Evolutionary conservation across 2,797 vertebrate genomes (phyloP).

Genomic region (Bufotes viridis): DNA sequence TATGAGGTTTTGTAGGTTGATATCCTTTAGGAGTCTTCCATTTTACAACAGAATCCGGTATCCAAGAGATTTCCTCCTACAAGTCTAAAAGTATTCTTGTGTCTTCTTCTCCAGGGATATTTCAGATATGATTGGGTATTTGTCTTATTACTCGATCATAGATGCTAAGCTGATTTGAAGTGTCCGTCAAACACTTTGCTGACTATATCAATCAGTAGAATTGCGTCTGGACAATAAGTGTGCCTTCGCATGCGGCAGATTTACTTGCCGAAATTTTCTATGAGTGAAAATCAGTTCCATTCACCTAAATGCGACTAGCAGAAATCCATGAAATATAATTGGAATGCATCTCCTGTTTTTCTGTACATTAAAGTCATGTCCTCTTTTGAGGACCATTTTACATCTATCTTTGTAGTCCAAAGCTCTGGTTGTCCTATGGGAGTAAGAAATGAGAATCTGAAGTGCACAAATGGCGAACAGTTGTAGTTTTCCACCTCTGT

Average conservation of each 20-base stretch:
- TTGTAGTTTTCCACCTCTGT: conserved; percentile 13
- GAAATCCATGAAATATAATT: not conserved
- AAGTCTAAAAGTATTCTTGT: not conserved
- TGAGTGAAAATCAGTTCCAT: too few species aligned
- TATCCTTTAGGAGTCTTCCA: not conserved
- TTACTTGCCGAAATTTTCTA: too few species aligned
- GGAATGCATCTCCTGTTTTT: not conserved
- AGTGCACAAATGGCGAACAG: not conserved
- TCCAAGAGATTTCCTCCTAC: not conserved
- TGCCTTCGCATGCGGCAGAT: too few species aligned
- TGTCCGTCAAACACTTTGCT: not conserved
- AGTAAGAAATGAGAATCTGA: not conserved
- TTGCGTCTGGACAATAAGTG: too few species aligned
- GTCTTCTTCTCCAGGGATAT: not conserved
- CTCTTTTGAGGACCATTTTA: not conserved
- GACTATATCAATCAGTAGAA: not conserved
- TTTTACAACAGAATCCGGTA: not conserved
- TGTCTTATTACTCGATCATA: not conserved
- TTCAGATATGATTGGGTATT: not conserved
- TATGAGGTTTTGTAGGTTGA: too few species aligned
- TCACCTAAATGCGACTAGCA: too few species aligned
- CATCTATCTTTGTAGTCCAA: not conserved
- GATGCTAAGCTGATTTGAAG: not conserved
- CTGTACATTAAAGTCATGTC: not conserved
- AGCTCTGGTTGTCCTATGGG: not conserved